Conservation (phyloP, 2,888 invertebrate genomes). For the Cosmia trapezina region DNA sequence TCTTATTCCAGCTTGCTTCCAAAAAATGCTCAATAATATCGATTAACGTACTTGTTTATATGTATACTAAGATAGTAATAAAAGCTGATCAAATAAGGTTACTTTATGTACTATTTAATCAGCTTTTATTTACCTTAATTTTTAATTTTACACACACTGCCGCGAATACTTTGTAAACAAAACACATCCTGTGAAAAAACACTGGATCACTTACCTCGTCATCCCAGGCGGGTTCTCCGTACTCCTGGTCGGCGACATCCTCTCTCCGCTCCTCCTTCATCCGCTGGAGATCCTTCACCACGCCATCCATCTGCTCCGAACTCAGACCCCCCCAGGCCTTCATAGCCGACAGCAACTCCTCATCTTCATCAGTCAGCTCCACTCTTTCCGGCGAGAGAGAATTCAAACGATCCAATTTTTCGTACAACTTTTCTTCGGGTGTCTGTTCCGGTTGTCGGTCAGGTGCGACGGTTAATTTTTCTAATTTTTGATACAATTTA, state of each 20-base stretch:
- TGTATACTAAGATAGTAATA: background rate
- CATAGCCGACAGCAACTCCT: constrained; percentile 81
- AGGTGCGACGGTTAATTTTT: constrained; percentile 76
- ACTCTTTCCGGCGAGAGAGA: constrained; percentile 74
- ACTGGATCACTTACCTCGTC: constrained; percentile 80
- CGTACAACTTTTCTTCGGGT: constrained; percentile 74
- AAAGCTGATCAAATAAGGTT: constrained; percentile 19
- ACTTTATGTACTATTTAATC: background rate
- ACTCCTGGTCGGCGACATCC: constrained; percentile 73
- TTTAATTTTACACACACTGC: background rate
- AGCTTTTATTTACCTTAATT: background rate
- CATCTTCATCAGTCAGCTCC: constrained; percentile 81
- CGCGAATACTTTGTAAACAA: constrained; percentile 5
- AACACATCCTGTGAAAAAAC: constrained; percentile 9
- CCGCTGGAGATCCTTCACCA: constrained; percentile 80
- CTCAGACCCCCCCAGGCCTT: constrained; percentile 80
- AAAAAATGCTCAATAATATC: background rate
- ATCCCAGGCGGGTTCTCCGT: constrained; percentile 79
- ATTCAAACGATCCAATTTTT: constrained; percentile 81
- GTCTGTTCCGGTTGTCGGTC: constrained; percentile 59
- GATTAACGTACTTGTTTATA: background rate
- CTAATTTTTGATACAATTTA: constrained; percentile 81
- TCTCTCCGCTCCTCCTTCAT: constrained; percentile 74
- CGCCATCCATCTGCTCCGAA: constrained; percentile 78
- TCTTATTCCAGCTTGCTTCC: background rate